phyloP scores from a whole-genome alignment of 2,113 vertebrate genomes.

The Centropus bengalensis region DNA sequence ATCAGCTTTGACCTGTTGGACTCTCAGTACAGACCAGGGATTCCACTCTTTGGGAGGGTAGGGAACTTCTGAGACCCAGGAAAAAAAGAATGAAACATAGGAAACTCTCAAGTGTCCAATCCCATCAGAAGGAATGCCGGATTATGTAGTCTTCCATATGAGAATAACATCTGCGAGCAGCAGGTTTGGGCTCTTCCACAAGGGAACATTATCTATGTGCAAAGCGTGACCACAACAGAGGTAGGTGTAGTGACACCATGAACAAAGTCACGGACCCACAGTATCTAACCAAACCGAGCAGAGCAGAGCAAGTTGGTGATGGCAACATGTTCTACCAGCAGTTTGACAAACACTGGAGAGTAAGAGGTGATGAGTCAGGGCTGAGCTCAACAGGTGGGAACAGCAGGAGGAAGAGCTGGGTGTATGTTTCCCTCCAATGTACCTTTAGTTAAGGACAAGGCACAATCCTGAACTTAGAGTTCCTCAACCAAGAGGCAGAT shows the following conservation, averaged over 20 bases:
- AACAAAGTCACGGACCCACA: neutral
- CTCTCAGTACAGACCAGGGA: constrained; percentile 66
- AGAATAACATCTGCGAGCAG: neutral
- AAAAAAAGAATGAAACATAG: neutral
- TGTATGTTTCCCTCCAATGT: neutral
- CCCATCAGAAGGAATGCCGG: neutral
- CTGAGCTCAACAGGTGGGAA: neutral
- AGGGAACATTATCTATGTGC: neutral
- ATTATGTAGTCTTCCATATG: too few relatives aligned
- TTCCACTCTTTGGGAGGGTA: constrained; percentile 76
- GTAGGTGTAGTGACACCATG: neutral
- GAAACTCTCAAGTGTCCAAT: neutral
- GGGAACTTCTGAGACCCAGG: neutral
- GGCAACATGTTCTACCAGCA: neutral
- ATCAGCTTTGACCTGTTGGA: constrained; percentile 74
- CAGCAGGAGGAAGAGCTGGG: neutral
- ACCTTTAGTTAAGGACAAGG: neutral
- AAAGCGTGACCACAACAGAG: neutral
- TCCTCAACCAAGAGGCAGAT: neutral
- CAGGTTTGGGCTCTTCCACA: neutral
- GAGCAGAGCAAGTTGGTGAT: neutral
- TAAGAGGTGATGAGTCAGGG: neutral
- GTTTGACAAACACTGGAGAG: neutral
- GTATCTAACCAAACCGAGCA: neutral
- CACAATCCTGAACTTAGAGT: neutral